Evolutionary conservation across 2,888 invertebrate species (phyloP), one percentile per base, ranked within the genome.

Genomic region (Falcaria lacertinaria): DNA sequence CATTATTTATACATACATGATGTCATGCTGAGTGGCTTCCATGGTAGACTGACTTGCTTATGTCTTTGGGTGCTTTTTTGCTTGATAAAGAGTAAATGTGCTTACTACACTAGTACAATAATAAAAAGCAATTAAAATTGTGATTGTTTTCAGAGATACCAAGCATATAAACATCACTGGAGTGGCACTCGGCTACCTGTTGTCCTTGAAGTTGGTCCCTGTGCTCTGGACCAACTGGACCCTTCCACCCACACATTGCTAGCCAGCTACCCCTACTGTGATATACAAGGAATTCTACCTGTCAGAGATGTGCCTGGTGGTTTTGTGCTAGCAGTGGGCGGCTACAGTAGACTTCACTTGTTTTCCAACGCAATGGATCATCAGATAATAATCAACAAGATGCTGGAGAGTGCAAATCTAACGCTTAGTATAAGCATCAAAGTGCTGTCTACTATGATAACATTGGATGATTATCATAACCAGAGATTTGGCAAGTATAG

Each of bases 111-210:
- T n/a, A n/a, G n/a, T n/a, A n/a, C n/a, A n/a, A n/a, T n/a, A n/a
- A n/a, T 19, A 19, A 3, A 19, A 4, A 22, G 3, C 22, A 22
- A 11, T 28, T 11, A 28, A 11, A 11, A 2, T 28, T 28, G 7
- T 22, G 7, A 42, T 34, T 15, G 15, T 42, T 62, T 62, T 16
- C 83, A 96, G 95, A 92, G 93, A 67, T 98, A 94, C 82, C 94
- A 95, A 83, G 97, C 96, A 4, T 96, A 95, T 80, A 99, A 99
- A 85, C 95, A 97, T 71, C 98, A 98, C 69, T 99, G 99, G 98
- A 97, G 98, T 37, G 98, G 98, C 41, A 95, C 95, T 28, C 92
- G 96, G 50, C 90, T 98, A 34, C 97, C 97, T 0, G 93, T 97
- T 14, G 92, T 96, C 16, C 85, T 99, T 47, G 97, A 98, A 90